phyloP scores from a whole-genome alignment of 2,888 invertebrate species.

The Pegoplata infirma region DNA sequence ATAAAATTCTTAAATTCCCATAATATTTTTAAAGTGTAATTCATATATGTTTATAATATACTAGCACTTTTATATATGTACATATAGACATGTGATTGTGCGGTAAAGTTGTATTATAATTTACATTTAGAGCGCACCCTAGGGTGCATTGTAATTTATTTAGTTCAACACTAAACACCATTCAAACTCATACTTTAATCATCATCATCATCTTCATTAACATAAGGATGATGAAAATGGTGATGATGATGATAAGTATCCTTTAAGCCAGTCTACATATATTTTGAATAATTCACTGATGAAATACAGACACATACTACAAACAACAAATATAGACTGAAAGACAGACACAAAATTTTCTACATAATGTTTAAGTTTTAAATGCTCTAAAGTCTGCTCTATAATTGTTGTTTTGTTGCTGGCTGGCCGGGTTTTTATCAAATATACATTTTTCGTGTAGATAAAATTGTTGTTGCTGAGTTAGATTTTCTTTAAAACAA shows the following conservation, averaged over 20 bases:
- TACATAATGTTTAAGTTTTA: slow-evolving; percentile 5
- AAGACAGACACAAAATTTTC: slow-evolving; percentile 21
- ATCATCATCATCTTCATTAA: not conserved
- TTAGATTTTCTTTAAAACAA: not conserved
- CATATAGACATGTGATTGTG: slow-evolving; percentile 14
- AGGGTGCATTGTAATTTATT: slow-evolving; percentile 61
- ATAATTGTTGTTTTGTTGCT: not conserved
- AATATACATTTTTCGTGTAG: not conserved
- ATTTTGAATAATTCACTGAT: slow-evolving; percentile 22
- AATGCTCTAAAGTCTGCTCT: not conserved
- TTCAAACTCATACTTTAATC: slow-evolving; percentile 27
- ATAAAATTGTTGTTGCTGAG: not conserved
- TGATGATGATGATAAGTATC: slow-evolving; percentile 31
- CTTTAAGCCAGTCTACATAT: not conserved
- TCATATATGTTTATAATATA: no score
- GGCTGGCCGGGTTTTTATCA: not conserved
- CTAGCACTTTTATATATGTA: no score
- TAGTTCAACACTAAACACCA: slow-evolving; percentile 53
- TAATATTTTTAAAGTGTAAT: no score
- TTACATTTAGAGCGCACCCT: slow-evolving; percentile 53
- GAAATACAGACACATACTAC: slow-evolving; percentile 24
- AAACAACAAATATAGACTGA: not conserved
- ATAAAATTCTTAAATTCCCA: no score
- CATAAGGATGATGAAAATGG: not conserved
- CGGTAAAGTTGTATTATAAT: slow-evolving; percentile 46